Evolutionary conservation across 2,113 vertebrate genomes (phyloP), one percentile per base, ranked within the genome.

Genomic region (Pogonocichla stellata): DNA sequence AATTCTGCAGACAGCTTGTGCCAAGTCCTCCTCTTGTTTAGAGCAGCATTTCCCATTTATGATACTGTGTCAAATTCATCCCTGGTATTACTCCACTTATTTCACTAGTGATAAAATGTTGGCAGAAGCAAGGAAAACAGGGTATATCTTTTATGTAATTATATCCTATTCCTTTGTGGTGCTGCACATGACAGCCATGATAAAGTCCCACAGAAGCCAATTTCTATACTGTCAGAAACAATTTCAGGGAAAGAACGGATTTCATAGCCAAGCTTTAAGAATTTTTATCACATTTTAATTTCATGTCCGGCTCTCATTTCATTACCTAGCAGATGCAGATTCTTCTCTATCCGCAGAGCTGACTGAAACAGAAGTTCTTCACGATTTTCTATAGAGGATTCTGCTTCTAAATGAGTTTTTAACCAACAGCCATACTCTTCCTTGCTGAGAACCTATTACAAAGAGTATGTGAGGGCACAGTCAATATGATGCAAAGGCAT

Each of bases 381-480:
- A 2, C 99, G 97, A 51, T 99, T 98, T 93, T 99, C 99, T 96
- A 99, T 96, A 50, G 99, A 98, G 2, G 99, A 98, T 92, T 99
- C 99, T 10, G 99, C 99, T 96, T 99, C 98, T 67, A 99, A 97
- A 97, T 99, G 99, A 93, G 86, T 96, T 97, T 99, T 98, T 91
- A 99, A 96, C 99, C 99, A 99, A 96, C 97, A 97, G 70, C 99
- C 98, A 62, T 99, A 99, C 33, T 99, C 99, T n/a, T 99, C 99
- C 64, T 99, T 98, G 95, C 97, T 99, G 73, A 99, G 97, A 85
- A 99, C 98, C 99, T 99, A 92, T 36, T 80, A 51, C 85, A 90
- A 87, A 95, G 42, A 89, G 80, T 34, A 91, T 19, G 66, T 47
- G 92, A 94, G 93, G 48, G n/a, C 36, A 91, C 3, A 56, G 10